Evolutionary conservation across 2,797 vertebrate species (phyloP), one percentile per base, ranked within the genome.

Genomic region (Eutrigla gurnardus): DNA sequence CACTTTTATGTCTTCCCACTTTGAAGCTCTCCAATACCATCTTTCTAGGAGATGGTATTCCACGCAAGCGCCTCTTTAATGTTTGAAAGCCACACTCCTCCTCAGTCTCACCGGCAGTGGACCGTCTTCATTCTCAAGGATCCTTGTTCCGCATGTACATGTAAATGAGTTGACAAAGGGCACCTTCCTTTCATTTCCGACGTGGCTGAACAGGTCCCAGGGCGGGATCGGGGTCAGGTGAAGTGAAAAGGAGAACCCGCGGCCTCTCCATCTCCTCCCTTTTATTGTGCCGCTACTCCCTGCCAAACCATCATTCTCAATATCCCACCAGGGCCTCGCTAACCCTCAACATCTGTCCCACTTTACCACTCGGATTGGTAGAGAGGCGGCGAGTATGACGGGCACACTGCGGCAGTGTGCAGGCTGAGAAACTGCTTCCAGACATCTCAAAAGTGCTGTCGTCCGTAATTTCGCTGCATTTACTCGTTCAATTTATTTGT

Each of bases 1-100:
- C 91, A 89, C 93, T 93, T 94, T 94, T 88, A 95, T 90, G 91
- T 94, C 60, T 89, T 64, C 65, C 75, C 63, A 82, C 93, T 92
- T 94, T 94, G 92, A 95, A 93, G 93, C 73, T 65, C 77, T 79
- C 78, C 67, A 25, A 71, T 81, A 66, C 74, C 80, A 49, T 73
- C 71, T 82, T 90, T 89, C 84, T 55, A 18, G 69, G 79, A 65
- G 62, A 79, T 89, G 83, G 89, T 91, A 75, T 91, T 86, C 80
- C 54, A 77, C 15, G 4, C 70, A 66, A 79, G 69, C 60, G 3
- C n/a, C 67, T 86, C 76, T 89, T 88, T 83, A 87, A 90, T 88
- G 81, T 91, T 88, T 84, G 62, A 89, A 88, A 77, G 54, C 60
- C 60, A 69, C 49, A 49, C 50, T 77, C 52, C 64, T 69, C 25